phyloP scores from a whole-genome alignment of 2,797 vertebrate genomes.

The Labroides dimidiatus region DNA sequence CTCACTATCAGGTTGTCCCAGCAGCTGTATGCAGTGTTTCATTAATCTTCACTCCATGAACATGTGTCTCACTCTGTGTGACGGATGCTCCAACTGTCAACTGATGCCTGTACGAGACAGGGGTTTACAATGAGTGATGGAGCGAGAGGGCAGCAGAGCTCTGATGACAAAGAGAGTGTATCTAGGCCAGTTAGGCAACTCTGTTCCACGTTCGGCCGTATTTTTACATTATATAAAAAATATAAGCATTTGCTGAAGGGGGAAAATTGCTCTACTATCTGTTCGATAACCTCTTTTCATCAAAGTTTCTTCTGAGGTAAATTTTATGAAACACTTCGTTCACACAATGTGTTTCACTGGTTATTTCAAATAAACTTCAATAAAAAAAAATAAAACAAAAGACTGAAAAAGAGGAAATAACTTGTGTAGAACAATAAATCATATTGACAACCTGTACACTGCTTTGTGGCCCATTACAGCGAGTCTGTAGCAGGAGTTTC shows the following conservation, averaged over 20 bases:
- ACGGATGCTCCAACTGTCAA: constrained; percentile 57
- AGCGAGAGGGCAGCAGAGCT: constrained; percentile 32
- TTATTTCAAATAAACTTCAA: constrained; percentile 30
- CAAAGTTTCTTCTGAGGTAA: background rate
- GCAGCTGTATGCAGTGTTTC: constrained; percentile 4
- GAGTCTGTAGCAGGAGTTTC: constrained; percentile 39
- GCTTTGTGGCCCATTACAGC: constrained; percentile 50
- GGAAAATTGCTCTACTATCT: background rate
- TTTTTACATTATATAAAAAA: constrained; percentile 17
- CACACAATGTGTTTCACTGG: background rate
- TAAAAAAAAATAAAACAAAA: constrained; percentile 31
- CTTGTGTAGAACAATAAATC: constrained; percentile 48
- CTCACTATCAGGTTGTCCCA: constrained; percentile 3
- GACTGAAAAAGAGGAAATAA: background rate
- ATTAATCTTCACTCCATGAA: constrained; percentile 49
- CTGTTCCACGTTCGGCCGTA: background rate
- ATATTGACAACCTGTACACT: constrained; percentile 40
- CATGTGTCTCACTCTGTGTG: constrained; percentile 40
- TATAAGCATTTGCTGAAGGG: background rate
- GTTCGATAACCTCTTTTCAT: background rate
- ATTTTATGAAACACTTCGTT: background rate
- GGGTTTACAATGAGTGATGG: constrained; percentile 51
- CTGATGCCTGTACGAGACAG: constrained; percentile 24
- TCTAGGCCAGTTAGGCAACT: constrained; percentile 28
- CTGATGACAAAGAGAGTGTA: constrained; percentile 45